Conservation (phyloP, 2,888 invertebrate genomes). For the Rhamphomyia laevipes region DNA sequence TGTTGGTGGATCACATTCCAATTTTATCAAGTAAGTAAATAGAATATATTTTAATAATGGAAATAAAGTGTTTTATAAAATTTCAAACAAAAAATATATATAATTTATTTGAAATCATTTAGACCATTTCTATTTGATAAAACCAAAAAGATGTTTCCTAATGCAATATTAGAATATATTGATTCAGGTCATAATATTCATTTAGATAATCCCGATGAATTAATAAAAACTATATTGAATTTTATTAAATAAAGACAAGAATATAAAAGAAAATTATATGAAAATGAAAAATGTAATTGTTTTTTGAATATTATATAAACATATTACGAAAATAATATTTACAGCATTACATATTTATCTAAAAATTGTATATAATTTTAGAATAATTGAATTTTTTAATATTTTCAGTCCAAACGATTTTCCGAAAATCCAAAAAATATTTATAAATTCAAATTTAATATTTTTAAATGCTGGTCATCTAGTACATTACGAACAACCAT, state of each 20-base stretch:
- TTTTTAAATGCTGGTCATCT: conserved; percentile 74
- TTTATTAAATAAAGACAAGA: not conserved
- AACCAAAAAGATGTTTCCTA: conserved; percentile 44
- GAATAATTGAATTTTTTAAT: no score
- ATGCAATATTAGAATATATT: conserved; percentile 46
- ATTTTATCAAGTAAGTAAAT: conserved; percentile 57
- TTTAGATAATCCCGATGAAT: conserved; percentile 55
- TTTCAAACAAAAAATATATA: no score
- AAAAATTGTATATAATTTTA: no score
- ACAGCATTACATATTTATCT: no score
- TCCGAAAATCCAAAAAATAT: conserved; percentile 46
- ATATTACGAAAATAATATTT: no score
- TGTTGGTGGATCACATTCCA: conserved; percentile 71
- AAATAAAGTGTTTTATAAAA: no score
- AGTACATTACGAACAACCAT: conserved; percentile 85
- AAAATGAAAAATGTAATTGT: no score
- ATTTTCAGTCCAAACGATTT: conserved; percentile 41
- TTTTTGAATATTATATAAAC: no score
- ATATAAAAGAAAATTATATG: not conserved
- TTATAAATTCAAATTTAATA: conserved; percentile 45
- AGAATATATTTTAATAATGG: not conserved
- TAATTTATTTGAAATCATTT: not conserved
- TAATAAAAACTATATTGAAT: conserved; percentile 25
- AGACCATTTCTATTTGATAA: conserved; percentile 5
- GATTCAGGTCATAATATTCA: conserved; percentile 69